Evolutionary conservation across 53 echinoderm and acorn worm species (phyloP), one percentile per base, ranked within the genome.

Genomic region (Pentamera pediparva): DNA sequence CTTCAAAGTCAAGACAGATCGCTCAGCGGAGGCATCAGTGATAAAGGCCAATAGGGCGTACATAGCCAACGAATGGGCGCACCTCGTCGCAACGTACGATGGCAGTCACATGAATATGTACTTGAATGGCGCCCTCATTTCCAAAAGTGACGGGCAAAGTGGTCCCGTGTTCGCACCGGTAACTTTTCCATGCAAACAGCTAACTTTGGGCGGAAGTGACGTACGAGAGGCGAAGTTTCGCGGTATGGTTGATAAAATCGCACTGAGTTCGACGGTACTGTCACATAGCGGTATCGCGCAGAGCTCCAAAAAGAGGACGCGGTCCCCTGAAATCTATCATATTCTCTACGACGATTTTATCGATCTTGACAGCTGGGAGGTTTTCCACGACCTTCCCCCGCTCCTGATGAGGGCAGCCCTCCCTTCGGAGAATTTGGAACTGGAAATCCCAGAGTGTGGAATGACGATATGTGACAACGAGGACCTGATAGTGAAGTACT

Each of bases 391-490:
- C 6, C 54, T 26, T 11, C 47, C 50, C 15, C 90, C 90, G 0
- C 12, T 56, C 28, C 33, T 82, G 11, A 36, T 81, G 30, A 37
- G 57, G 20, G 17, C 41, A 65, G 17, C 27, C 15, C 37, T 24
- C 3, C 37, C 39, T 19, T 87, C 86, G 28, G 82, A 87, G 43
- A 62, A 60, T 6, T 76, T 59, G 20, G 75, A 67, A 35, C 43
- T 88, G 35, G 53, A 41, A 9, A 70, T 78, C 24, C 98, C 98
- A 7, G 58, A 77, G 21, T 96, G 98, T 47, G 98, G 98, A 9
- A 43, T 91, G 27, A 96, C 98, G 0, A 76, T 95, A 6, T 96
- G 98, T 38, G 98, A 96, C 35, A 79, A 87, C 29, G 85, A 85
- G 9, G 71, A 79, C 19, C 70, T 96, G 6, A 84, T 85, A 7